Percentiles rank a stretch among this genome's conserved stretches.
Conservation (phyloP, 2,797 vertebrate species). For the Poeciliopsis turneri region DNA sequence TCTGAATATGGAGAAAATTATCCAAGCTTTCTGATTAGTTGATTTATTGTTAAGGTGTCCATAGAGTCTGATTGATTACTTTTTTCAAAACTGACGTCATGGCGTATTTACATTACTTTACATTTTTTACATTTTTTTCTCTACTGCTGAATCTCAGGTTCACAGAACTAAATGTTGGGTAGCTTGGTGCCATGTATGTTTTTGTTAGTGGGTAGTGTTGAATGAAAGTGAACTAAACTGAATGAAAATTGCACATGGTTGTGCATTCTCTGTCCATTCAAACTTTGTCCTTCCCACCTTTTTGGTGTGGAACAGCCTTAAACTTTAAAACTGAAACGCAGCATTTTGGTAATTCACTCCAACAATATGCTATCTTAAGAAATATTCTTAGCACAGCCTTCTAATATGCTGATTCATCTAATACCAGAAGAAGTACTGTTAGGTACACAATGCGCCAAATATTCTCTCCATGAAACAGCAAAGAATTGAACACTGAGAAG, state of each 20-base stretch:
- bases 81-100: neutral
- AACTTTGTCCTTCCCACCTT: too few relatives aligned
- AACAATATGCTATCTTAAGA: neutral
- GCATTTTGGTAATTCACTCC: neutral
- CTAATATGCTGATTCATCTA: neutral
- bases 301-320: neutral
- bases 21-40: neutral
- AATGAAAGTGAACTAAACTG: neutral
- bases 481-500: conserved; percentile 25
- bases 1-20: neutral
- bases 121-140: neutral
- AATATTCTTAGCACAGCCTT: neutral
- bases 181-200: neutral
- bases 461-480: neutral
- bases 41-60: neutral
- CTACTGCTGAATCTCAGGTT: neutral
- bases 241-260: neutral
- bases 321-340: neutral
- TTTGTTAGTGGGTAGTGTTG: neutral
- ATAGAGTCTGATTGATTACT: neutral
- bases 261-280: neutral
- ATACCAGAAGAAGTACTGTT: conserved; percentile 16
- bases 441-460: conserved; percentile 29
- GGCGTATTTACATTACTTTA: neutral
- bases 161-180: neutral